These are phyloP conservation scores for Carterocephalus palaemon DNA, from an alignment of 2,888 invertebrate species.

Conservation along the genomic window DNA sequence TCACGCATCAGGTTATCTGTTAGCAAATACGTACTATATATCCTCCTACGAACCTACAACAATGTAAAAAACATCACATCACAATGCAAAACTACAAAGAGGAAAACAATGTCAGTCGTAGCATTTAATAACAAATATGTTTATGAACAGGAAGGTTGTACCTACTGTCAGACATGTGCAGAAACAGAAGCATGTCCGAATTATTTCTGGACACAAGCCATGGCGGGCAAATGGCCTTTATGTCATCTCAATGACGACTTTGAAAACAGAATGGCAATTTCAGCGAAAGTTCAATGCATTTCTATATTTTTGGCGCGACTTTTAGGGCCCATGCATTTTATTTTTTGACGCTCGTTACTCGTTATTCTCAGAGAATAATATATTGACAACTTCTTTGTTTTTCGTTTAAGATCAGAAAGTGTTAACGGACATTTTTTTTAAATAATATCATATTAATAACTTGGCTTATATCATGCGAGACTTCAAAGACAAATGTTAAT, in stretches of 20 bases:
- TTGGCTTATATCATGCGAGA: slow-evolving; percentile 7
- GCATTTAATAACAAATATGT: not conserved
- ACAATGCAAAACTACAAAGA: not conserved
- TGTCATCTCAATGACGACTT: slow-evolving; percentile 57
- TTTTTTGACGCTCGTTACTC: not conserved
- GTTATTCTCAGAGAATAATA: too few species aligned
- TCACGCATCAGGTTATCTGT: too few species aligned
- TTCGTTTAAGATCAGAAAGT: too few species aligned
- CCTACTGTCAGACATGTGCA: not conserved
- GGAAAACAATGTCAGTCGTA: not conserved
- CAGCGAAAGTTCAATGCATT: slow-evolving; percentile 33
- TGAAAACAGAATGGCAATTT: slow-evolving; percentile 38
- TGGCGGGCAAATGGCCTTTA: slow-evolving; percentile 56
- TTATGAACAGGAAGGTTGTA: slow-evolving; percentile 1
- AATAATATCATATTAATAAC: not conserved
- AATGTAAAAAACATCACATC: not conserved
- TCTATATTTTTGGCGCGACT: slow-evolving; percentile 25
- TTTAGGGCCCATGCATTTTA: slow-evolving; percentile 13
- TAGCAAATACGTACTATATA: too few species aligned
- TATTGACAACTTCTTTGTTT: slow-evolving; percentile 17
- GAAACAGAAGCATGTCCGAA: not conserved
- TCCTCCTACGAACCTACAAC: too few species aligned
- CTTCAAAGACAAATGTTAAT: not conserved
- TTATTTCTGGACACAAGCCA: slow-evolving; percentile 51
- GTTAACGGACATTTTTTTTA: too few species aligned